Evolutionary conservation across 2,797 vertebrate genomes (phyloP).

Genomic region (Meriones psammophilus): DNA sequence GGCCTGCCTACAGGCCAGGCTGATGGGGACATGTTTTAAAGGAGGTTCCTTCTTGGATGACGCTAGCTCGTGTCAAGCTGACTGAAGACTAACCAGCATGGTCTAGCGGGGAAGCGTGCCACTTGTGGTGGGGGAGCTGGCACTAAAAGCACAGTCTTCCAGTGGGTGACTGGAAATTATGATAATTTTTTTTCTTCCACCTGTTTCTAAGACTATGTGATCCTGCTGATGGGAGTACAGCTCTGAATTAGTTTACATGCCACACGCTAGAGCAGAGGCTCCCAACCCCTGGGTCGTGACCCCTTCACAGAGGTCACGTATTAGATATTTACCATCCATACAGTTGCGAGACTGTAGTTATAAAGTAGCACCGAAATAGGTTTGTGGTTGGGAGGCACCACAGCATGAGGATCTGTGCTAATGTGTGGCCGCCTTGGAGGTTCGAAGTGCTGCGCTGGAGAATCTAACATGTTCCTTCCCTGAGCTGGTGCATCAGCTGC

Average conservation of each 20-base stretch:
- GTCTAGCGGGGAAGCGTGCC: conserved; percentile 8
- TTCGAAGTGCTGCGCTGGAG: neutral
- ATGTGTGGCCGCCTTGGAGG: neutral
- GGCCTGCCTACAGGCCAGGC: neutral
- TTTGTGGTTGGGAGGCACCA: neutral
- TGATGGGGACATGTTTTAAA: neutral
- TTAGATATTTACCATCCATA: neutral
- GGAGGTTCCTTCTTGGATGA: neutral
- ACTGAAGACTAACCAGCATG: neutral
- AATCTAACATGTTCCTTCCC: neutral
- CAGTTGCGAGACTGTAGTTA: neutral
- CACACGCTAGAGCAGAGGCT: neutral
- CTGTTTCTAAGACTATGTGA: neutral
- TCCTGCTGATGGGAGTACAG: neutral
- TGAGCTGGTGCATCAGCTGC: conserved; percentile 15
- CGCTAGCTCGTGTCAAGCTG: neutral
- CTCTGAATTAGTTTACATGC: conserved; percentile 29
- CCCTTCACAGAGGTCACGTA: neutral
- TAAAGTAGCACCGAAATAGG: neutral
- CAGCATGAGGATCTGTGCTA: neutral
- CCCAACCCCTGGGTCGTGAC: neutral
- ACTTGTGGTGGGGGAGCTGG: neutral
- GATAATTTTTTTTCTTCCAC: conserved; percentile 14
- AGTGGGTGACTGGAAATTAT: conserved; percentile 10
- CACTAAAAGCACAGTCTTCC: neutral